These are phyloP conservation scores for Phylloscopus whistleri DNA, from an alignment of 2,113 vertebrate genomes.

Conservation along the genomic window DNA sequence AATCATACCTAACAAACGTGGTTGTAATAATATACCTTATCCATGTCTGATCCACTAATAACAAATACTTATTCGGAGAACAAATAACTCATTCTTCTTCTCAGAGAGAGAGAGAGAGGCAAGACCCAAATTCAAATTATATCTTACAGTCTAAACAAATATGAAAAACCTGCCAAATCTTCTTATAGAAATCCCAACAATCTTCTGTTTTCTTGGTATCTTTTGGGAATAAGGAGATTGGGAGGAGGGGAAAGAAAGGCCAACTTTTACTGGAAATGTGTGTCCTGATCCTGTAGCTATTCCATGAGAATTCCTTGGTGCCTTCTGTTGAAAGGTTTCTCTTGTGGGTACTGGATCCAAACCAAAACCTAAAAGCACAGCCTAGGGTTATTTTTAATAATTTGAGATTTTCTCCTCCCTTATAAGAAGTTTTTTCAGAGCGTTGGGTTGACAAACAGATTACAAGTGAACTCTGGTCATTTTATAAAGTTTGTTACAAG, in stretches of 20 bases:
- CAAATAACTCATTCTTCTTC: slow-evolving; percentile 68
- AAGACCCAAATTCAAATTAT: slow-evolving; percentile 69
- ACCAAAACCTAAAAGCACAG: neutral
- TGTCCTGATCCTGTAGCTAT: neutral
- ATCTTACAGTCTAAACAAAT: slow-evolving; percentile 65
- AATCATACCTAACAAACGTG: slow-evolving; percentile 71
- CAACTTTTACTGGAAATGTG: neutral
- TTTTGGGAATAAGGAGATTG: slow-evolving; percentile 28
- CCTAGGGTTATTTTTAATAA: neutral
- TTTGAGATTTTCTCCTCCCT: neutral
- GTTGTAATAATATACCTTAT: slow-evolving; percentile 72
- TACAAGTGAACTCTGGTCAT: neutral
- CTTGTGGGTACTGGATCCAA: neutral
- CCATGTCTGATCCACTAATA: slow-evolving; percentile 77
- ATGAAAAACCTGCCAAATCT: slow-evolving; percentile 62
- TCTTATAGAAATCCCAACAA: slow-evolving; percentile 62
- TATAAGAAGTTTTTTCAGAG: neutral
- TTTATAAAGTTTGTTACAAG: neutral
- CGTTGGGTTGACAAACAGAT: neutral
- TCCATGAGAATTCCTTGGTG: neutral
- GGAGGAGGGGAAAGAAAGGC: neutral
- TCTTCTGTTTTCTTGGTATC: slow-evolving; percentile 57
- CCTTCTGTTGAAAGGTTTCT: neutral
- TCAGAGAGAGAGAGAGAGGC: slow-evolving; percentile 21
- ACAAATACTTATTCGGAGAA: slow-evolving; percentile 72